phyloP scores from a whole-genome alignment of 2,888 invertebrate genomes.

The Nephrocerus scutellatus region DNA sequence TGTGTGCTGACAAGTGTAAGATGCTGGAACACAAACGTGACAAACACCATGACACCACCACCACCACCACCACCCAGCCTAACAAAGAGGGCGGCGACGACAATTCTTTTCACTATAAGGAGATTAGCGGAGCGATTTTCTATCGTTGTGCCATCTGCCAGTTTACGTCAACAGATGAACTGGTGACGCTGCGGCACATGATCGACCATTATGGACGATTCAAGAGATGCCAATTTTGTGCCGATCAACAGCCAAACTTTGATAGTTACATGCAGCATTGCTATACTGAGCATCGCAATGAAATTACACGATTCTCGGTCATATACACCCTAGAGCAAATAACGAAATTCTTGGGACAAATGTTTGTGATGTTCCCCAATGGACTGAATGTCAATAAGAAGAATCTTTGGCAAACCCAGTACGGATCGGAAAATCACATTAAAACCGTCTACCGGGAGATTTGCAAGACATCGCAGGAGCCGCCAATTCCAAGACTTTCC shows the following conservation, averaged over 20 bases:
- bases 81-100: too few species aligned
- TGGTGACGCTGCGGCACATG: slow-evolving; percentile 46
- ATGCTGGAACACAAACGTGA: slow-evolving; percentile 30
- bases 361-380: slow-evolving; percentile 36
- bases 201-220: slow-evolving; percentile 36
- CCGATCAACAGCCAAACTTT: slow-evolving; percentile 22
- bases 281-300: slow-evolving; percentile 27
- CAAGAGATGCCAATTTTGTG: slow-evolving; percentile 30
- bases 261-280: slow-evolving; percentile 38
- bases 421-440: slow-evolving; percentile 23
- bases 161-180: slow-evolving; percentile 38
- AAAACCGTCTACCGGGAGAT: slow-evolving; percentile 29
- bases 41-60: slow-evolving; percentile 23
- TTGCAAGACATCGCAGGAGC: slow-evolving; percentile 28
- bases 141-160: slow-evolving; percentile 50
- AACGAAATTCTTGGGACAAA: slow-evolving; percentile 27
- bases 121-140: slow-evolving; percentile 38
- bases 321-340: slow-evolving; percentile 26
- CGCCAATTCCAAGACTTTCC: slow-evolving; percentile 33
- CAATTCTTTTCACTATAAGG: slow-evolving; percentile 29
- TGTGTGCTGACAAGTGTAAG: slow-evolving; percentile 30
- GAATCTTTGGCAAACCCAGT: slow-evolving; percentile 28
- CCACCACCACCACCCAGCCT: slow-evolving; percentile 24
- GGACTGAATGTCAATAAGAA: slow-evolving; percentile 35
- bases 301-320: slow-evolving; percentile 24